Evolutionary conservation across 2,888 invertebrate genomes (phyloP), one percentile per base, ranked within the genome.

Genomic region (Tipula lateralis): DNA sequence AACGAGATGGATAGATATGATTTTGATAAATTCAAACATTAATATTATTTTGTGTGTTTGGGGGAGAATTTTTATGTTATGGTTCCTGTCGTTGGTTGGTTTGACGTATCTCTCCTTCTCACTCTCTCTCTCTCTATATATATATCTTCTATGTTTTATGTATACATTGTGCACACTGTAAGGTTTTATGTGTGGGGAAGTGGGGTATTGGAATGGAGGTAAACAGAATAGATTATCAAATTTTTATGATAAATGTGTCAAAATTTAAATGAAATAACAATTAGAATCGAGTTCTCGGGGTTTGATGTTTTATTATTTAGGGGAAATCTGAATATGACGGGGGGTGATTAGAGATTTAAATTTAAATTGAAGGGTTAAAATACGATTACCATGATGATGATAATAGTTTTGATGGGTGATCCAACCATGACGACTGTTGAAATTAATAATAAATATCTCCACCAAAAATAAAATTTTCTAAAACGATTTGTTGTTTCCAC

Each of bases 251-350:
- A 82, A 82, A 82, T 82, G 82, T 82, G 82, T 82, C 82, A 82
- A 82, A 82, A 82, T 32, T 82, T 82, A 82, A 82, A 82, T 82
- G 82, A 82, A 82, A 82, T 30, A 82, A 82, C 82, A 82, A 82
- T 82, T 82, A 82, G n/a, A 82, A 16, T 82, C 32, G 29, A 13
- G 24, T 29, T 80, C 80, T 80, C 80, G 82, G 29, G 29, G 82
- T 82, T n/a, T 82, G 80, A 19, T 66, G 24, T 66, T 66, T 44
- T 44, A n/a, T 36, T 44, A n/a, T 66, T 24, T 66, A 66, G 66
- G 66, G 66, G 66, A 66, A 66, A 66, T 66, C 12, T n/a, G 44
- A 44, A 44, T 44, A 7, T 16, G 2, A 16, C 44, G 16, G 66
- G 66, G 66, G 66, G 66, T 66, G 66, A 66, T 66, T 66, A 66